Percentiles rank a stretch among this genome's conserved stretches.
These are phyloP conservation scores for Scaptomyza reducta DNA, from an alignment of 2,888 invertebrate species.

Conservation along the genomic window DNA sequence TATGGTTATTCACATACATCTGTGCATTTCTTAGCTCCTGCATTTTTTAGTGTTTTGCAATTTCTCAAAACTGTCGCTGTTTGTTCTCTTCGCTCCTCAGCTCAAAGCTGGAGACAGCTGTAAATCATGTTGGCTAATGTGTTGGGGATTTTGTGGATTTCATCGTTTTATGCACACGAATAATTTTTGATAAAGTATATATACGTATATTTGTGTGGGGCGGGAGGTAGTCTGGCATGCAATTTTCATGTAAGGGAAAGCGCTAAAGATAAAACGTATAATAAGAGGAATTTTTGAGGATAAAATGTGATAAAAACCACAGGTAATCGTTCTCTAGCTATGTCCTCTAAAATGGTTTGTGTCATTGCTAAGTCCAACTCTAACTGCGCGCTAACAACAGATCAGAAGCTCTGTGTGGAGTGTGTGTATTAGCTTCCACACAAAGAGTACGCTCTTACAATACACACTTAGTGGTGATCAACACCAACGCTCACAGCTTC, in stretches of 20 bases:
- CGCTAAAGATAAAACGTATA: background rate
- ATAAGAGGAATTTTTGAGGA: no score
- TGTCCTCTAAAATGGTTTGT: background rate
- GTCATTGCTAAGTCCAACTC: background rate
- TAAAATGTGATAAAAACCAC: background rate
- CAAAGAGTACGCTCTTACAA: no score
- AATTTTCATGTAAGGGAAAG: slow-evolving; percentile 16
- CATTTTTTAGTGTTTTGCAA: slow-evolving; percentile 64
- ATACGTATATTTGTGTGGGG: background rate
- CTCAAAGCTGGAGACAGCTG: slow-evolving; percentile 35
- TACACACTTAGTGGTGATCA: no score
- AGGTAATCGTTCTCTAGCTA: no score
- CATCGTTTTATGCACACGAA: slow-evolving; percentile 9
- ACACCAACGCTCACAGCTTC: no score
- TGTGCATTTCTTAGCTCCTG: slow-evolving; percentile 37
- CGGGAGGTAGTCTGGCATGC: background rate
- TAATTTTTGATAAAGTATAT: slow-evolving; percentile 15
- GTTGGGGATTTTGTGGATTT: slow-evolving; percentile 32
- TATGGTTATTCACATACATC: background rate
- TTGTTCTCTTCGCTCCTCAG: background rate
- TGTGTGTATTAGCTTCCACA: no score
- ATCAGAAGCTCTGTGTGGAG: no score
- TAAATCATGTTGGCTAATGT: slow-evolving; percentile 52
- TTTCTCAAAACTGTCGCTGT: slow-evolving; percentile 53
- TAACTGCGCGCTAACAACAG: no score